Percentiles rank a stretch among this genome's conserved stretches.
phyloP scores from a whole-genome alignment of 2,888 invertebrate species.

The Trichopoda pennipes region DNA sequence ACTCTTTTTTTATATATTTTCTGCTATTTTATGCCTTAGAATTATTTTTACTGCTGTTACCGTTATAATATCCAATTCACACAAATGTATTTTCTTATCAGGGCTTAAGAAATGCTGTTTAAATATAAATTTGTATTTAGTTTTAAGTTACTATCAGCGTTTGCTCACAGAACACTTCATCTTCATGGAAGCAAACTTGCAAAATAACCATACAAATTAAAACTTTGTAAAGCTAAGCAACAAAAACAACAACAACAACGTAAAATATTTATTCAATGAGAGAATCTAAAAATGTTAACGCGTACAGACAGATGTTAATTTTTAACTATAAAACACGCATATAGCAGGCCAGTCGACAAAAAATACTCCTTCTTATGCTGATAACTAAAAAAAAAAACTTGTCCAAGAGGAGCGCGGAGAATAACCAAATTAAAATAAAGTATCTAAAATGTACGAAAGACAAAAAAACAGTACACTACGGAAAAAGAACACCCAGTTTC shows the following conservation, averaged over 20 bases:
- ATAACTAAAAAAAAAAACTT: constrained; percentile 50
- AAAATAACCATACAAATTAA: constrained; percentile 28
- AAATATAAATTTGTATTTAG: constrained; percentile 61
- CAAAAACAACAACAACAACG: constrained; percentile 21
- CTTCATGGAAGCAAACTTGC: background rate
- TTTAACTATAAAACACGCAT: constrained; percentile 56
- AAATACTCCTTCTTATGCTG: constrained; percentile 53
- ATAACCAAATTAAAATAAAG: constrained; percentile 34
- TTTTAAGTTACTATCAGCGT: constrained; percentile 62
- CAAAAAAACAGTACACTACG: background rate
- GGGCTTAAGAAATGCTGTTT: constrained; percentile 53
- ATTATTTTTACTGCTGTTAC: background rate
- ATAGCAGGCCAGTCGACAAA: background rate
- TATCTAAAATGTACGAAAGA: background rate
- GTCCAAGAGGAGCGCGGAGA: constrained; percentile 14
- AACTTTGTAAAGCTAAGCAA: constrained; percentile 53
- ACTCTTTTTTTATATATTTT: too few relatives aligned
- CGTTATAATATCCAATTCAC: constrained; percentile 48
- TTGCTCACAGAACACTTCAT: constrained; percentile 48
- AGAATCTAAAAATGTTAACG: constrained; percentile 51
- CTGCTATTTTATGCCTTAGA: constrained; percentile 8
- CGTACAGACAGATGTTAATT: constrained; percentile 64
- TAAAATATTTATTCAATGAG: background rate
- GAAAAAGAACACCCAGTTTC: constrained; percentile 61
- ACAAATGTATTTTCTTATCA: constrained; percentile 66